Conservation (phyloP, 2,113 vertebrate species). For the Carollia perspicillata region DNA sequence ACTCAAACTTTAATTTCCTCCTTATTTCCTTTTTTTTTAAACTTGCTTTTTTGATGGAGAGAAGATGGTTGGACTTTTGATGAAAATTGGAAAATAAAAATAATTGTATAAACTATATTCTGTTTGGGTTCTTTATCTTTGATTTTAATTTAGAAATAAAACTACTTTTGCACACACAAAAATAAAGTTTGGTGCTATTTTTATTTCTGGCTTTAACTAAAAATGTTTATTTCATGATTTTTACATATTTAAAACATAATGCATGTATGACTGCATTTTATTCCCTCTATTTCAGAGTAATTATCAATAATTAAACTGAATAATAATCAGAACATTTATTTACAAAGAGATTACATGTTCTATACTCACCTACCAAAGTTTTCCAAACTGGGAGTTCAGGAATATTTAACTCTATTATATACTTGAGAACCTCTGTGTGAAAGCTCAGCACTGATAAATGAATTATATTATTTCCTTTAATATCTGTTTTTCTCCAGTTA, state of each 20-base stretch:
- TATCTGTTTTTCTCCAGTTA: slow-evolving; percentile 81
- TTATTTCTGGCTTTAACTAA: slow-evolving; percentile 24
- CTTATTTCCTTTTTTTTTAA: neutral
- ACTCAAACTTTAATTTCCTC: neutral
- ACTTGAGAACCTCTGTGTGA: slow-evolving; percentile 80
- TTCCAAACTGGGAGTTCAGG: slow-evolving; percentile 83
- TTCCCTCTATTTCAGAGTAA: neutral
- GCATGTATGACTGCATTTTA: neutral
- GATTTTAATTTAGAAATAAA: slow-evolving; percentile 44
- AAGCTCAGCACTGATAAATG: slow-evolving; percentile 83
- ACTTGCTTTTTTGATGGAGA: neutral
- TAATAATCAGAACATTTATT: slow-evolving; percentile 24
- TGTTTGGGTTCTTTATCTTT: neutral
- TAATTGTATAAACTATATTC: neutral
- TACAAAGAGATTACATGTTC: neutral
- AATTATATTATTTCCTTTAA: slow-evolving; percentile 82
- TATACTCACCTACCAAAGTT: slow-evolving; percentile 81
- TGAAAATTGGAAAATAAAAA: slow-evolving; percentile 25
- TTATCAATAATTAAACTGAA: neutral
- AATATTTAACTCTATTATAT: slow-evolving; percentile 78
- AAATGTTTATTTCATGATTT: neutral
- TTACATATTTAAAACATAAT: slow-evolving; percentile 1
- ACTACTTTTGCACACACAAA: neutral
- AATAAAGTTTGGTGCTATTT: neutral
- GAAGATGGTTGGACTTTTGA: neutral